Evolutionary conservation across 2,113 vertebrate species (phyloP).

Genomic region (Sterrhoptilus dennistouni): DNA sequence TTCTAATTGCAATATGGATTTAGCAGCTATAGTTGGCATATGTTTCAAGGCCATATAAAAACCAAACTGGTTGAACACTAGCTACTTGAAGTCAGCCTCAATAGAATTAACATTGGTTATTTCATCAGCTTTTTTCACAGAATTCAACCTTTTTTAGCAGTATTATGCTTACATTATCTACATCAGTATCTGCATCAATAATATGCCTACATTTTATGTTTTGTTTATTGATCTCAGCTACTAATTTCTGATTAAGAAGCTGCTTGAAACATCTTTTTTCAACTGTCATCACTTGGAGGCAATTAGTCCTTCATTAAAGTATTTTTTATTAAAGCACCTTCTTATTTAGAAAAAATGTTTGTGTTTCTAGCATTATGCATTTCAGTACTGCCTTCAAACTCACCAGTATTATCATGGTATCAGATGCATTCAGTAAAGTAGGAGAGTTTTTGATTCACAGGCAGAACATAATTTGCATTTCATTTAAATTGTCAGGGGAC

Average conservation of each 20-base stretch:
- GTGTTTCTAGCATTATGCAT: constrained; percentile 40
- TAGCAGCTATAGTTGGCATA: constrained; percentile 44
- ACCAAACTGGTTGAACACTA: constrained; percentile 81
- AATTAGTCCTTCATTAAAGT: background rate
- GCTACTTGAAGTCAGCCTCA: constrained; percentile 67
- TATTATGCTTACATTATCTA: constrained; percentile 3
- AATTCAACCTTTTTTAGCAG: background rate
- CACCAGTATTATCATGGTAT: background rate
- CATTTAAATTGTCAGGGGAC: background rate
- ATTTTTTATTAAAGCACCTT: constrained; percentile 34
- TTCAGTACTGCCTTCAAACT: constrained; percentile 58
- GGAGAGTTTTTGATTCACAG: background rate
- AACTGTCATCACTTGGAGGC: background rate
- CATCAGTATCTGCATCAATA: constrained; percentile 33
- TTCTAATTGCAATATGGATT: constrained; percentile 55
- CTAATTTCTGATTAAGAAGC: constrained; percentile 60
- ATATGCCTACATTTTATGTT: constrained; percentile 33
- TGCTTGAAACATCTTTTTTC: background rate
- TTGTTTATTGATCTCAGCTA: constrained; percentile 6
- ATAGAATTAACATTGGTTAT: background rate
- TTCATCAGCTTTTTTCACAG: constrained; percentile 49
- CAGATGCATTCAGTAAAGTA: background rate
- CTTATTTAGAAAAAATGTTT: constrained; percentile 43
- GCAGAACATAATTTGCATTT: background rate
- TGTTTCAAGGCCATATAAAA: constrained; percentile 81